Percentiles rank a stretch among this genome's conserved stretches.
Conservation (phyloP, 2,113 vertebrate genomes). For the Loxodonta africana region DNA sequence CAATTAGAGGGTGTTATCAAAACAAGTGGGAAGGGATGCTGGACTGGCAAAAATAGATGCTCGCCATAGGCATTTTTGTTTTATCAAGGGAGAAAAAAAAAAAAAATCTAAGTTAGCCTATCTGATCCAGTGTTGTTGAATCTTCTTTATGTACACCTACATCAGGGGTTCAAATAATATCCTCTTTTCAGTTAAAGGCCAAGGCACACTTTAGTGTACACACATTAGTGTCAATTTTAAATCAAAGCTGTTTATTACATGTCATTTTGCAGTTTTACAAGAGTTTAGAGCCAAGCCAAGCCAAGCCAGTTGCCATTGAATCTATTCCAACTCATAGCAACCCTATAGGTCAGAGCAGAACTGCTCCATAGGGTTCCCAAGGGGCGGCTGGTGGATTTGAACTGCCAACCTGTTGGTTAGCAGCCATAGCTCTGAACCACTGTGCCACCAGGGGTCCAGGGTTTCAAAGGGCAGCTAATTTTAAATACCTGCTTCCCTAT, state of each 20-base stretch:
- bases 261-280: conserved; percentile 49
- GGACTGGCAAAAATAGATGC: not conserved
- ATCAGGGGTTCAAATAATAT: conserved; percentile 18
- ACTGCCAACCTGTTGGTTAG: too few relatives aligned
- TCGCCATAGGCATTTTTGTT: conserved; percentile 58
- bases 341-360: too few relatives aligned
- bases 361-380: too few relatives aligned
- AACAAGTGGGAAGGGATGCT: not conserved
- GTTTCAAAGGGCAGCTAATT: not conserved
- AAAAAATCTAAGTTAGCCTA: conserved; percentile 61
- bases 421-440: too few relatives aligned
- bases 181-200: conserved; percentile 24
- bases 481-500: conserved; percentile 22
- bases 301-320: too few relatives aligned
- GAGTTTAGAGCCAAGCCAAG: not conserved
- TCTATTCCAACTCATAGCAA: too few relatives aligned
- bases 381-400: too few relatives aligned
- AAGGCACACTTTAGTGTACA: not conserved
- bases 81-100: conserved; percentile 63
- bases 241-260: not conserved
- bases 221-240: conserved; percentile 24
- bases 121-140: conserved; percentile 1
- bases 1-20: not conserved
- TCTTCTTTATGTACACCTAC: conserved; percentile 23
- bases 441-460: too few relatives aligned